Evolutionary conservation across 2,888 invertebrate species (phyloP).

Genomic region (Gasteruption jaculator): DNA sequence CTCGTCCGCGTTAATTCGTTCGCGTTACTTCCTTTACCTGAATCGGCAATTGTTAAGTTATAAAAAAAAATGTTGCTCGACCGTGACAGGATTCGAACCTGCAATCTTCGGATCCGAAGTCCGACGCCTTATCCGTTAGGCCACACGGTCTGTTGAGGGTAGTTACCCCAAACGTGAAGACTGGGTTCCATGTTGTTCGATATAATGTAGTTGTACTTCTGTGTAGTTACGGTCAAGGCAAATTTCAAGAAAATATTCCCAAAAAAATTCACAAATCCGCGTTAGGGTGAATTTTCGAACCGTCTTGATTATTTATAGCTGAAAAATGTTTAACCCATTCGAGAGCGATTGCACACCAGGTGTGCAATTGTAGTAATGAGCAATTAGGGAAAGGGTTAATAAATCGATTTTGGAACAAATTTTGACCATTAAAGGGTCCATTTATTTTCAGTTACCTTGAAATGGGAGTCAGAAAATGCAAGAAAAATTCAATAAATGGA

Average conservation of each 20-base stretch:
- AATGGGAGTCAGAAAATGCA: too few species aligned
- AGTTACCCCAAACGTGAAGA: constrained; percentile 29
- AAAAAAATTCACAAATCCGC: not conserved
- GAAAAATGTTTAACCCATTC: too few species aligned
- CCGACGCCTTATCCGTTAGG: constrained; percentile 55
- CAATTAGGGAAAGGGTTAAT: too few species aligned
- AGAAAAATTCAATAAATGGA: too few species aligned
- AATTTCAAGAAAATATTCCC: not conserved
- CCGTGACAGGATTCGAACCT: constrained; percentile 54
- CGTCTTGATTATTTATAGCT: not conserved
- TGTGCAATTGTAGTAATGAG: too few species aligned
- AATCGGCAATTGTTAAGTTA: too few species aligned
- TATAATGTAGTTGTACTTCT: not conserved
- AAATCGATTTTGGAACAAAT: too few species aligned
- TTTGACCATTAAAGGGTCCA: too few species aligned
- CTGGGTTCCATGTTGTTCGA: constrained; percentile 3
- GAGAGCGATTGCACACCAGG: too few species aligned
- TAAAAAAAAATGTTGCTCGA: constrained; percentile 34
- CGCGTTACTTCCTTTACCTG: too few species aligned
- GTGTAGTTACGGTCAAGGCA: not conserved
- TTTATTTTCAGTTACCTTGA: too few species aligned
- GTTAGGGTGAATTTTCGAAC: constrained; percentile 2
- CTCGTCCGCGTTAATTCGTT: too few species aligned
- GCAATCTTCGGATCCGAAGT: constrained; percentile 55
- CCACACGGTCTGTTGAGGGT: constrained; percentile 36